These are phyloP conservation scores for Chondrilla cf. caribensis DNA, from an alignment of 37 sponge, comb jelly and placozoan genomes.

Conservation along the genomic window DNA sequence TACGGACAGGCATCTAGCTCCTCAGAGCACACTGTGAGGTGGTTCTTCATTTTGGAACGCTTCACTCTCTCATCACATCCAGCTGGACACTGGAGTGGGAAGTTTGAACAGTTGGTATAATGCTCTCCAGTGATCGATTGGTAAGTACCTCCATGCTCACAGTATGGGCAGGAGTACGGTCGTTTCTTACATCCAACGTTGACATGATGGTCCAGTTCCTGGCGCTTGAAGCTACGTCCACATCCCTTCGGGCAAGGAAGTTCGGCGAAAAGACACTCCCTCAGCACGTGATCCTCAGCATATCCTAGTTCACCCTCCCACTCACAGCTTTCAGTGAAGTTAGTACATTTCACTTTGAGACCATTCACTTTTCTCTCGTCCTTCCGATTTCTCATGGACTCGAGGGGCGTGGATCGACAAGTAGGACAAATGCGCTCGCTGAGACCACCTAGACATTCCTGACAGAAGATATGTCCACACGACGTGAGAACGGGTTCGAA, in stretches of 20 bases:
- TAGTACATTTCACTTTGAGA: slow-evolving; percentile 23
- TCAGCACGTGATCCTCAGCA: neutral
- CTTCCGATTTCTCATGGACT: neutral
- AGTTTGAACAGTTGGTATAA: slow-evolving; percentile 10
- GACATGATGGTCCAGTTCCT: neutral
- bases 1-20: slow-evolving; percentile 38
- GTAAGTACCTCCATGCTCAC: neutral
- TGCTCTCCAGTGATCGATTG: neutral
- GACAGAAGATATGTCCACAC: slow-evolving; percentile 15
- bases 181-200: neutral
- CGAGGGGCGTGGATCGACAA: neutral
- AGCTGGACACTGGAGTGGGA: slow-evolving; percentile 33
- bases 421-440: neutral
- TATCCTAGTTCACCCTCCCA: slow-evolving; percentile 35
- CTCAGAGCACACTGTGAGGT: slow-evolving; percentile 6
- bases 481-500: neutral
- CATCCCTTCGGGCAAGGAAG: neutral
- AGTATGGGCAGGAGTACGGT: slow-evolving; percentile 1
- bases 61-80: slow-evolving; percentile 10
- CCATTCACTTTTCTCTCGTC: neutral
- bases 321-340: slow-evolving; percentile 18
- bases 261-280: neutral
- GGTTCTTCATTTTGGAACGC: slow-evolving; percentile 19
- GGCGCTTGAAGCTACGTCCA: neutral
- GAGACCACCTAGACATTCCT: neutral